These are phyloP conservation scores for Gastrophysa polygoni DNA, from an alignment of 2,888 invertebrate genomes.

Conservation along the genomic window DNA sequence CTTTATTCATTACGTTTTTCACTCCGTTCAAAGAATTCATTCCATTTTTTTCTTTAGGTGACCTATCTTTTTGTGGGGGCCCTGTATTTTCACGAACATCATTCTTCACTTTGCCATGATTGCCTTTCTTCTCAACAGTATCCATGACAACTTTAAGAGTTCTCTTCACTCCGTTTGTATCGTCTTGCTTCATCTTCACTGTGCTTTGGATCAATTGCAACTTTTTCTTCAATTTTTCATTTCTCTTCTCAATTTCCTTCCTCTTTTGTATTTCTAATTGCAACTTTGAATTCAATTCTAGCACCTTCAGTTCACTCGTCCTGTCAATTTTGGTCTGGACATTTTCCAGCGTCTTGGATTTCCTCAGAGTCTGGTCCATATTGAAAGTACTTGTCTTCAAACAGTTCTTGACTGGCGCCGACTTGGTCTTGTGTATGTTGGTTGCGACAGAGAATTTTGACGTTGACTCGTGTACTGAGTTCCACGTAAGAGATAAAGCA, in stretches of 20 bases:
- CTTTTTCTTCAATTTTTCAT: conserved; percentile 66
- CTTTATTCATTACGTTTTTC: conserved; percentile 23
- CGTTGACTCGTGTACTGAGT: conserved; percentile 39
- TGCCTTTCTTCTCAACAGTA: conserved; percentile 17
- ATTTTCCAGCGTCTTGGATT: conserved; percentile 42
- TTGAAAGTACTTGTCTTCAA: conserved; percentile 21
- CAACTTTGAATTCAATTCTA: conserved; percentile 63
- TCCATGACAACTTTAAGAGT: conserved; percentile 25
- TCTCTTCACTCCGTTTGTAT: conserved; percentile 20
- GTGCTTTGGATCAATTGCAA: conserved; percentile 61
- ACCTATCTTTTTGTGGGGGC: not conserved
- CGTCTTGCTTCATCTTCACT: conserved; percentile 22
- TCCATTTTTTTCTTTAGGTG: conserved; percentile 18
- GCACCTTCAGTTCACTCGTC: conserved; percentile 38
- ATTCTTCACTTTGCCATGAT: conserved; percentile 9
- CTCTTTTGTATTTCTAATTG: conserved; percentile 67
- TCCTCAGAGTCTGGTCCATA: conserved; percentile 36
- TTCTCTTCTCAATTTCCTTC: conserved; percentile 68
- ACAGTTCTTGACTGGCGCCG: conserved; percentile 43
- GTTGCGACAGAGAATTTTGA: conserved; percentile 38
- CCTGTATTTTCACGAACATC: not conserved
- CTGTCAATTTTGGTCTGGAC: conserved; percentile 26
- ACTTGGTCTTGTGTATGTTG: conserved; percentile 45
- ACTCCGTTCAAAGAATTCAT: conserved; percentile 17
- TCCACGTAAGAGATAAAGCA: conserved; percentile 43